Evolutionary conservation across 2,888 invertebrate genomes (phyloP).

Genomic region (Nowickia ferox): DNA sequence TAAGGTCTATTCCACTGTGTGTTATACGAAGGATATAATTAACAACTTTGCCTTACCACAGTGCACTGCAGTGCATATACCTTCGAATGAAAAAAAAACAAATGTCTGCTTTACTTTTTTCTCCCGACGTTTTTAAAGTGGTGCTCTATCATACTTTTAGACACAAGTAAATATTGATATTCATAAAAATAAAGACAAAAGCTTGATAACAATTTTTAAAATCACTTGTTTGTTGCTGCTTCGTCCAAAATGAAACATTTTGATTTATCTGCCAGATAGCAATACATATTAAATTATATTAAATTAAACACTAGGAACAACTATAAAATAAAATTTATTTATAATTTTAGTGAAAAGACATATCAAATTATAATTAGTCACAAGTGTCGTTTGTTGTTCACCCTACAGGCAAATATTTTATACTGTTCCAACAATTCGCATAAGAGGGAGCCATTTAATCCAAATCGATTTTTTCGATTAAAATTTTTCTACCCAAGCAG

Average conservation of each 20-base stretch:
- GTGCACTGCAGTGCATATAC: too few relatives aligned
- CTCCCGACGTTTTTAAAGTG: constrained; percentile 10
- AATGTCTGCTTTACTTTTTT: too few relatives aligned
- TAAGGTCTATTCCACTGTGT: too few relatives aligned
- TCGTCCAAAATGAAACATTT: constrained; percentile 40
- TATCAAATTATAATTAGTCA: constrained; percentile 55
- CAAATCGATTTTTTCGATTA: too few relatives aligned
- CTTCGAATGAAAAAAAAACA: too few relatives aligned
- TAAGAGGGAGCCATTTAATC: neutral
- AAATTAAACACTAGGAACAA: constrained; percentile 60
- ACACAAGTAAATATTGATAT: constrained; percentile 78
- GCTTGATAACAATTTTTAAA: constrained; percentile 68
- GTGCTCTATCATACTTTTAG: constrained; percentile 78
- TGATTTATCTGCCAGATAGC: constrained; percentile 73
- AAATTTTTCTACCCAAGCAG: too few relatives aligned
- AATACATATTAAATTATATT: constrained; percentile 46
- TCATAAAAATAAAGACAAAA: constrained; percentile 51
- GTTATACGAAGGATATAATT: too few relatives aligned
- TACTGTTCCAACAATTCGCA: neutral
- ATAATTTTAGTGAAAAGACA: constrained; percentile 7
- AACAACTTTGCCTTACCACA: too few relatives aligned
- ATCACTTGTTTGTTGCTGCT: constrained; percentile 50
- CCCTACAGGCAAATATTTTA: constrained; percentile 39
- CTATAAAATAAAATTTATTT: constrained; percentile 34
- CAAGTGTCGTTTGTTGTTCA: constrained; percentile 6